Conservation (phyloP, 2,888 invertebrate species). For the Cerastoderma edule region DNA sequence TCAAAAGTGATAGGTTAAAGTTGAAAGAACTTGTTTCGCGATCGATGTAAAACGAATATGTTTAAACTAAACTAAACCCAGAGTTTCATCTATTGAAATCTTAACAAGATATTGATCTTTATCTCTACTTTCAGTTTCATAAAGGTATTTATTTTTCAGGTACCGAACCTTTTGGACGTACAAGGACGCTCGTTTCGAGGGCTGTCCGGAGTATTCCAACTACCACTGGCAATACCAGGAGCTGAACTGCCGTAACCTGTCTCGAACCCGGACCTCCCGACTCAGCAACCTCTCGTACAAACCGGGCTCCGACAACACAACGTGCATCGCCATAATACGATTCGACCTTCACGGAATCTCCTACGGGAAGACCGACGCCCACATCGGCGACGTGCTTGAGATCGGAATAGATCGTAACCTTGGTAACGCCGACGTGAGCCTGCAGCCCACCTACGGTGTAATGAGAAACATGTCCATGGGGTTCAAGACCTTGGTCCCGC, state of each 20-base stretch:
- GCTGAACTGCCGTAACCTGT: constrained; percentile 20
- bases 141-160: constrained; percentile 14
- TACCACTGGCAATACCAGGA: constrained; percentile 45
- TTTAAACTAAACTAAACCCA: no score
- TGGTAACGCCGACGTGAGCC: not conserved
- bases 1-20: no score
- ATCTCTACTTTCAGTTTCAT: not conserved
- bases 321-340: constrained; percentile 19
- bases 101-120: not conserved
- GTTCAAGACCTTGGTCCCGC: not conserved
- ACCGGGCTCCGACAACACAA: not conserved
- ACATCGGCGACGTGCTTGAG: constrained; percentile 37
- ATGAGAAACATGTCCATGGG: not conserved
- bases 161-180: constrained; percentile 48
- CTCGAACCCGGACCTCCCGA: constrained; percentile 10
- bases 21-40: no score
- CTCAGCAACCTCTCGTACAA: constrained; percentile 25
- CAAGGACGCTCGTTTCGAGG: constrained; percentile 44
- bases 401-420: constrained; percentile 6
- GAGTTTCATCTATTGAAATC: no score
- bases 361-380: constrained; percentile 41
- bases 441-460: constrained; percentile 25
- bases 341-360: constrained; percentile 48
- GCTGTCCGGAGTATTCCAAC: constrained; percentile 48
- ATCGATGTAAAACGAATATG: no score